Evolutionary conservation across 2,113 vertebrate species (phyloP).

Genomic region (Isurus oxyrinchus): DNA sequence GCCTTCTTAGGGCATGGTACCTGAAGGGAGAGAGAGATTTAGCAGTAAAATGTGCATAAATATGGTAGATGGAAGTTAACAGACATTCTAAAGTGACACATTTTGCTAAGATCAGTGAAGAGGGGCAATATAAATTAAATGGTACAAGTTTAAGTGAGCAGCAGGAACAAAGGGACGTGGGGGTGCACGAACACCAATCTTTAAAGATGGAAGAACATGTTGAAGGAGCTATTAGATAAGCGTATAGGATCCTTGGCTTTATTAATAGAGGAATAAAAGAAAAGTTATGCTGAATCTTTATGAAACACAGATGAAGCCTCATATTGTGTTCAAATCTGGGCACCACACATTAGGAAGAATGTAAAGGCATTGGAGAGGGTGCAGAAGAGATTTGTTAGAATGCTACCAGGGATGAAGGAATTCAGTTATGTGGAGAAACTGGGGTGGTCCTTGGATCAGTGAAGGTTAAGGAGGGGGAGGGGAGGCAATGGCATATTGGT

Average conservation of each 20-base stretch:
- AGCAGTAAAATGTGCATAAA: too few relatives aligned
- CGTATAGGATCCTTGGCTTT: not conserved
- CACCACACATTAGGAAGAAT: not conserved
- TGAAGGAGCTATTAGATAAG: not conserved
- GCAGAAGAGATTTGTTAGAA: not conserved
- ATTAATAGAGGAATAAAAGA: not conserved
- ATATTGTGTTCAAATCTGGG: not conserved
- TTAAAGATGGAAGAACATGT: not conserved
- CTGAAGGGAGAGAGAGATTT: too few relatives aligned
- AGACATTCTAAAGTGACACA: too few relatives aligned
- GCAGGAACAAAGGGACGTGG: too few relatives aligned
- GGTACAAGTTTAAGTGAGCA: too few relatives aligned
- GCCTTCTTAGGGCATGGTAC: too few relatives aligned
- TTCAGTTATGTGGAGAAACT: not conserved
- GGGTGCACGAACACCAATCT: not conserved
- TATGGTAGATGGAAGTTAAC: too few relatives aligned
- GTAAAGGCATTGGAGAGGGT: not conserved
- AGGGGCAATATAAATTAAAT: too few relatives aligned
- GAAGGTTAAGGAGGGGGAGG: not conserved
- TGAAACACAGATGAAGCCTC: not conserved
- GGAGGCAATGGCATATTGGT: too few relatives aligned
- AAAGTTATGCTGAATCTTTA: not conserved
- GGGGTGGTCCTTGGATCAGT: not conserved
- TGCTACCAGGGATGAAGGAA: not conserved
- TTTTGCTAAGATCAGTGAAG: too few relatives aligned